These are phyloP conservation scores for Drosophila asahinai DNA, from an alignment of 1,140 invertebrate species.

Conservation along the genomic window DNA sequence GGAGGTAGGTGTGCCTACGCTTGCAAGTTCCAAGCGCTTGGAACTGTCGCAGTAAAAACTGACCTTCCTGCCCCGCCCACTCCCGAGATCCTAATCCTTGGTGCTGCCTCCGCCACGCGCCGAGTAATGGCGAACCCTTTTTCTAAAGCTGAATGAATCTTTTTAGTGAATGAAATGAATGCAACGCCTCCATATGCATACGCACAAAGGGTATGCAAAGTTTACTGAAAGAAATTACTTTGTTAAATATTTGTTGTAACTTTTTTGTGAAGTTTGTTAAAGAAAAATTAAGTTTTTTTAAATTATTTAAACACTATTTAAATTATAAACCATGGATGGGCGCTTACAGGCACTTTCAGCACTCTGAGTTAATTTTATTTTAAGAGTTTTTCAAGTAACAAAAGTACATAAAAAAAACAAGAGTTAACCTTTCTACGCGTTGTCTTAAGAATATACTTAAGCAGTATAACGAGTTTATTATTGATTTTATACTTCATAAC, in stretches of 20 bases:
- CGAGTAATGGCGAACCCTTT: not conserved
- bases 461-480: no score
- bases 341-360: no score
- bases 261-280: not conserved
- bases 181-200: not conserved
- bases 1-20: not conserved
- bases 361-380: no score
- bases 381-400: no score
- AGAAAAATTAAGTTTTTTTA: no score
- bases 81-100: not conserved
- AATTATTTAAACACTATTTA: no score
- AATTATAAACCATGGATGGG: no score
- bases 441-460: no score
- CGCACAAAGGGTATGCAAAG: not conserved
- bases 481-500: no score
- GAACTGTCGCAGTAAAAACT: not conserved
- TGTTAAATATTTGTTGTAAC: not conserved
- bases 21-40: no score
- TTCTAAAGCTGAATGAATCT: slow-evolving; percentile 5
- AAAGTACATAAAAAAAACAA: no score
- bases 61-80: not conserved
- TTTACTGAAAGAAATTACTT: not conserved
- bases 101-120: not conserved
- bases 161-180: slow-evolving; percentile 3
- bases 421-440: no score